These are phyloP conservation scores for Seriola aureovittata DNA, from an alignment of 2,113 vertebrate species.

Conservation along the genomic window DNA sequence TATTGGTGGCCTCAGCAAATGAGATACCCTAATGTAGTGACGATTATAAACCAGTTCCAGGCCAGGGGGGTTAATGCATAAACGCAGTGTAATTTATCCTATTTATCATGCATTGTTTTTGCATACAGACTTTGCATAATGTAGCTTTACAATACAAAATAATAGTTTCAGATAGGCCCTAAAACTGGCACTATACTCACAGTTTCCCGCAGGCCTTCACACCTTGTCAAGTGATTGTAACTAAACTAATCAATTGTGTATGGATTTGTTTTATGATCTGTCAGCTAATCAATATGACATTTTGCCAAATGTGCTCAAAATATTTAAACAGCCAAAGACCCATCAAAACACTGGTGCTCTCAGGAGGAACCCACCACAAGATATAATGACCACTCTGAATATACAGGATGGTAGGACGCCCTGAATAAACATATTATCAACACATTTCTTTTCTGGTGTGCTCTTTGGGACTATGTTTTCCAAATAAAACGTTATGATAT, in stretches of 20 bases:
- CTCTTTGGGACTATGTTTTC: background rate
- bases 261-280: slow-evolving; percentile 1
- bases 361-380: background rate
- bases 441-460: background rate
- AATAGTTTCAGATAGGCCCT: background rate
- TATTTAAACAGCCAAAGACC: background rate
- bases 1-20: background rate
- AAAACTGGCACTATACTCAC: background rate
- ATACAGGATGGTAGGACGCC: background rate
- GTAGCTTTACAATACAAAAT: background rate
- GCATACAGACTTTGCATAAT: background rate
- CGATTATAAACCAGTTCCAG: background rate
- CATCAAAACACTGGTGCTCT: background rate
- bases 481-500: too few relatives aligned
- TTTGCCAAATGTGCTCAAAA: background rate
- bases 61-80: background rate
- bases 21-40: background rate
- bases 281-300: slow-evolving; percentile 1
- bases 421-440: background rate
- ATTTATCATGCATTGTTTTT: background rate
- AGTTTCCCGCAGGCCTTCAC: background rate
- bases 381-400: background rate
- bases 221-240: background rate
- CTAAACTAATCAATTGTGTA: background rate
- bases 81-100: background rate